These are phyloP conservation scores for Oreamnos americanus DNA, from an alignment of 2,113 vertebrate genomes.

Conservation along the genomic window DNA sequence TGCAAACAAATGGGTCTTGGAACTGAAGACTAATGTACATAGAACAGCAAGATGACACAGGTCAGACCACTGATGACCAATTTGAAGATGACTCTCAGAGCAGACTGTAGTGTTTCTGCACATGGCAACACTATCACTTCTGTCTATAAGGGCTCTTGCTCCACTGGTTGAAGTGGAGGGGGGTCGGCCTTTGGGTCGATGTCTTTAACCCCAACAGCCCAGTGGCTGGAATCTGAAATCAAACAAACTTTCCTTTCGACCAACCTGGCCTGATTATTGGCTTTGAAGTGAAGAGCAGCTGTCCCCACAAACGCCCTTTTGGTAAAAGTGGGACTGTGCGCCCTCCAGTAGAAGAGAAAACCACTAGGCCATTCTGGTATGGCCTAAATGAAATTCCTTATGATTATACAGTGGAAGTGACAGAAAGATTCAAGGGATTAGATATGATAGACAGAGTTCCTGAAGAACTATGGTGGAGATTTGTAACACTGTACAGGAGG, in stretches of 20 bases:
- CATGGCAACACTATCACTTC: neutral
- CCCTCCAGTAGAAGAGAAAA: neutral
- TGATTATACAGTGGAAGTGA: neutral
- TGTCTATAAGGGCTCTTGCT: neutral
- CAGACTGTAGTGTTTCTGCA: neutral
- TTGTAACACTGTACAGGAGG: neutral
- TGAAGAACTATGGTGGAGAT: neutral
- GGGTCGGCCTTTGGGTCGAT: fast-evolving
- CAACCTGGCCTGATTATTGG: neutral
- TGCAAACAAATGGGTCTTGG: neutral
- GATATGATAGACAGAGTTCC: neutral
- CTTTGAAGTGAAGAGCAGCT: neutral
- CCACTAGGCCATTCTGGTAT: neutral
- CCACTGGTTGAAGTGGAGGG: neutral
- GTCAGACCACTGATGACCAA: neutral
- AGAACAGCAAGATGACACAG: neutral
- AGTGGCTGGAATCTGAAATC: neutral
- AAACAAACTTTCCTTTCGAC: neutral
- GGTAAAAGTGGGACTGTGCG: neutral
- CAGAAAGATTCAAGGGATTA: neutral
- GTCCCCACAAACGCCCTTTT: neutral
- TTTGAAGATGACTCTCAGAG: neutral
- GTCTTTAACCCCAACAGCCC: neutral
- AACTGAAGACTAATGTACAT: neutral
- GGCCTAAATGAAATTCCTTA: neutral